Base-by-base conservation (phyloP, 2,888 invertebrate genomes). In the Drosophila nigricruria region DNA sequence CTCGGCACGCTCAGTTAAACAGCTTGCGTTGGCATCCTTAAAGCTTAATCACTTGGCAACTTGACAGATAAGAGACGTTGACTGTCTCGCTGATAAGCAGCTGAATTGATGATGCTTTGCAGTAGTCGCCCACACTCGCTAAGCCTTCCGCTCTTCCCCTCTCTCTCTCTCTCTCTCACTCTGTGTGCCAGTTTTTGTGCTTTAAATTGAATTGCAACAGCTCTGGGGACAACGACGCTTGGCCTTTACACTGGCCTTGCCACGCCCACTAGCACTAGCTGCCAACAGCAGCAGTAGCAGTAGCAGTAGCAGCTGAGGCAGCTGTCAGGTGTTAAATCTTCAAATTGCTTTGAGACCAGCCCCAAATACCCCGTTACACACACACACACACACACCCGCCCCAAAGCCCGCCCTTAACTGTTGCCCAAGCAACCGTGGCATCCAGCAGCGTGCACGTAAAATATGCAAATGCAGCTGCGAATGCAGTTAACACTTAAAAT, bases 401-500 rank as follows among this genome's bases (percentile, higher is more conserved):
- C 16, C 32, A 12, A 9, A 9, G 38, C 12, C 42, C 18, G 42
- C 45, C 32, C 32, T 32, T 18, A 23, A 32, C 50, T 23, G 32
- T 25, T 53, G 27, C 25, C 53, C 25, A 38, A 18, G 25, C 25
- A 38, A 18, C 38, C 53, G 25, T 20, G 32, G 32, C 60, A 23
- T 5, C 18, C 32, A 57, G 56, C 34, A 40, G 43, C 43, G 47
- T 66, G 42, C 57, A 66, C 73, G 68, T 79, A 66, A 79, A 89
- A 83, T 73, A 84, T 84, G 82, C 74, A 80, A 82, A 84, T 87
- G 84, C 84, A 71, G 43, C 74, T 78, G 68, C 74, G 50, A 73
- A 61, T 75, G 81, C 84, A 81, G 67, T 81, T 81, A 87, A 73
- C 84, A 73, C 76, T 60, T 81, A 87, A 85, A 89, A 89, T 89